Percentiles rank a stretch among this genome's conserved stretches.
Evolutionary conservation across 2,888 invertebrate species (phyloP).

Genomic region (Lithosia quadra): DNA sequence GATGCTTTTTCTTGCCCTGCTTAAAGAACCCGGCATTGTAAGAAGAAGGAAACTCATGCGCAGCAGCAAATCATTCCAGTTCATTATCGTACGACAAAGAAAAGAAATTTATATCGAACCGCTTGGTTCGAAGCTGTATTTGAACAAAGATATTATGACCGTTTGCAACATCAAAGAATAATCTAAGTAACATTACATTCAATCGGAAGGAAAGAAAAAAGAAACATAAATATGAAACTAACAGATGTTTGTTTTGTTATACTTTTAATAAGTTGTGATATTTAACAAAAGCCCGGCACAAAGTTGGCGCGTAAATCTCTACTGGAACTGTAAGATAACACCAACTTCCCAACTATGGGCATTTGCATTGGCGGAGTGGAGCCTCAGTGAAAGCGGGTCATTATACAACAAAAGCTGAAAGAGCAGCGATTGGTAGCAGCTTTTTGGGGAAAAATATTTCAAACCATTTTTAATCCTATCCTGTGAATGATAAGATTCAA

Average conservation of each 20-base stretch:
- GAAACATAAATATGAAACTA: constrained; percentile 26
- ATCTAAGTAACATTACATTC: background rate
- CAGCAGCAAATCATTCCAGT: no score
- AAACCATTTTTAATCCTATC: no score
- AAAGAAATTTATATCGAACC: no score
- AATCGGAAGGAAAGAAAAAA: constrained; percentile 21
- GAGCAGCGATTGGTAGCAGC: no score
- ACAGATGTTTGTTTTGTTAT: constrained; percentile 28
- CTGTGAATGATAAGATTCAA: no score
- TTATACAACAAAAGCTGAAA: background rate
- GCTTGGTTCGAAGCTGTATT: no score
- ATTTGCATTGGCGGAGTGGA: constrained; percentile 47
- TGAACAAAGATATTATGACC: background rate
- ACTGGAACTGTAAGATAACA: constrained; percentile 53
- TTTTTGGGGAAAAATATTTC: no score
- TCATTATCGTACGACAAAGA: no score
- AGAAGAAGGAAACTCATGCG: no score
- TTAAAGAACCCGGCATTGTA: no score
- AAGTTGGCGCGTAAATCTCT: constrained; percentile 57
- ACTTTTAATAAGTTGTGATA: constrained; percentile 42
- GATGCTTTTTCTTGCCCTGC: no score
- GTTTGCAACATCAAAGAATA: background rate
- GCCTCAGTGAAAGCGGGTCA: constrained; percentile 29
- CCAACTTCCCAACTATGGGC: constrained; percentile 52
- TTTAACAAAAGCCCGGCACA: constrained; percentile 40